These are phyloP conservation scores for Dichetophora obliterata DNA, from an alignment of 2,888 invertebrate genomes.

Conservation along the genomic window DNA sequence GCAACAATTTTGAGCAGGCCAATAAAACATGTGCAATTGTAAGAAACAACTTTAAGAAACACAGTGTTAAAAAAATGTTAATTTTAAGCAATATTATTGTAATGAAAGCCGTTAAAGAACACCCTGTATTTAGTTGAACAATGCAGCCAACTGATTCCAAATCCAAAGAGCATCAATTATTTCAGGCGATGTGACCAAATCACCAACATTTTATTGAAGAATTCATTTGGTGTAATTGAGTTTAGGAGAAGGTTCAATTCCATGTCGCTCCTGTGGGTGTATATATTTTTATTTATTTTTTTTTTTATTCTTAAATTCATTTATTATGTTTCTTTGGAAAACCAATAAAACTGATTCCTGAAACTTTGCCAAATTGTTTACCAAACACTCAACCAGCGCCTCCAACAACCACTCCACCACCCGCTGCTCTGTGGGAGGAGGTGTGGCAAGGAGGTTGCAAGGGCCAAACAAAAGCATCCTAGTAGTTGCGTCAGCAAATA, in stretches of 20 bases:
- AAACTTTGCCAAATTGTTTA: constrained; percentile 54
- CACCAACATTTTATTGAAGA: too few relatives aligned
- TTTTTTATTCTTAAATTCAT: background rate
- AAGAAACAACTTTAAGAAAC: background rate
- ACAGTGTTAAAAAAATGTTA: background rate
- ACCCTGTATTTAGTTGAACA: background rate
- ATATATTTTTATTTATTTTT: too few relatives aligned
- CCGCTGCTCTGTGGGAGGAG: background rate
- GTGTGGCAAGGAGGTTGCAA: constrained; percentile 10
- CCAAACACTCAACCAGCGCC: constrained; percentile 41
- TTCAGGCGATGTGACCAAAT: too few relatives aligned
- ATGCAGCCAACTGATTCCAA: too few relatives aligned
- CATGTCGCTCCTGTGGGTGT: background rate
- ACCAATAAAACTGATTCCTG: constrained; percentile 48
- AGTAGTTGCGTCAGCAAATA: constrained; percentile 38
- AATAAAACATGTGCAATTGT: constrained; percentile 38
- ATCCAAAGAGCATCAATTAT: too few relatives aligned
- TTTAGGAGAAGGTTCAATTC: background rate
- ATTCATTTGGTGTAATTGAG: too few relatives aligned
- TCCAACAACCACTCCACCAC: background rate
- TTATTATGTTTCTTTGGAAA: constrained; percentile 9
- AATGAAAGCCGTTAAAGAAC: background rate
- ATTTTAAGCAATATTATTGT: background rate
- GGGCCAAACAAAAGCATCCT: constrained; percentile 42
- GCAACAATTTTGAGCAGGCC: constrained; percentile 32